Evolutionary conservation across 2,888 invertebrate genomes (phyloP).

Genomic region (Lutraria lutraria): DNA sequence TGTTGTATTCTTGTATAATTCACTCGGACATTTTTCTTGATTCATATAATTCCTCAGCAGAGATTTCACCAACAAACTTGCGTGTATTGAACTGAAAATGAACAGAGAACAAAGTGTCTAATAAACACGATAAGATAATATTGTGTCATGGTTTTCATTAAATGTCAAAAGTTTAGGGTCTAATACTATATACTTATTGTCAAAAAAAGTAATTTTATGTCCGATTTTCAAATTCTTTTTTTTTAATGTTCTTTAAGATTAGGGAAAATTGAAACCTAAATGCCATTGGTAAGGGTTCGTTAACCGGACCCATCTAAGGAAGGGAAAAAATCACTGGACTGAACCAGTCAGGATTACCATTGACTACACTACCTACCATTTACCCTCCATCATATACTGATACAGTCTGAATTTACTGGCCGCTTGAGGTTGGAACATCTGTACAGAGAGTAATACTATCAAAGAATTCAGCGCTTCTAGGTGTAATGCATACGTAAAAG

Average conservation of each 20-base stretch:
- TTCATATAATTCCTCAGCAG: conserved; percentile 90
- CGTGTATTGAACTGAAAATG: conserved; percentile 89
- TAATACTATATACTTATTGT: no score
- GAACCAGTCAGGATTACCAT: background rate
- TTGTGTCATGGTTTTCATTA: no score
- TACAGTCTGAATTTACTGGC: conserved; percentile 92
- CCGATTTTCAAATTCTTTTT: no score
- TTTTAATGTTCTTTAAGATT: no score
- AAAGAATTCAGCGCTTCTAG: conserved; percentile 95
- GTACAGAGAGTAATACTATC: conserved; percentile 95
- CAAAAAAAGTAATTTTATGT: no score
- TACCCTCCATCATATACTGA: conserved; percentile 87
- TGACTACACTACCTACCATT: conserved; percentile 83
- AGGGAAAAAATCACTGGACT: no score
- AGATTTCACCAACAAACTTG: conserved; percentile 92
- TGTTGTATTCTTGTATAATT: conserved; percentile 78
- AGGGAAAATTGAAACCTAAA: no score
- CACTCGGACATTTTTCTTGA: conserved; percentile 86
- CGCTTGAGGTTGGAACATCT: conserved; percentile 89
- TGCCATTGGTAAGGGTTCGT: no score
- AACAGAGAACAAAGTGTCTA: no score
- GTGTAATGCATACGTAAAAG: conserved; percentile 85
- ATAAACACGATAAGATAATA: no score
- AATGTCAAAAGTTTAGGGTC: no score
- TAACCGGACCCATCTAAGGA: no score